Conservation (phyloP, 2,888 invertebrate genomes). For the Drosophila trichaetosa region DNA sequence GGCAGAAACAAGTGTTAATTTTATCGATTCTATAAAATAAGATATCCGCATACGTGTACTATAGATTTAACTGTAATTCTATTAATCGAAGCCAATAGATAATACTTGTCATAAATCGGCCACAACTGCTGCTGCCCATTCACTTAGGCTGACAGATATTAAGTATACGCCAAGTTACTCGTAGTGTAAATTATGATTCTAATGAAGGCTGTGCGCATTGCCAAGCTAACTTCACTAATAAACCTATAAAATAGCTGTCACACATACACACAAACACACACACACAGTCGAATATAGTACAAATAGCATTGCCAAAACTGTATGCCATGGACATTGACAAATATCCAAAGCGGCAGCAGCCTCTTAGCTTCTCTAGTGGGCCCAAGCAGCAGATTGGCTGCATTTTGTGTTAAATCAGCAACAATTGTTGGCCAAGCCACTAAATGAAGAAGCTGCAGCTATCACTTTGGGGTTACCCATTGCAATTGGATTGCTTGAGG, state of each 20-base stretch:
- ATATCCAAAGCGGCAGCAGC: slow-evolving; percentile 60
- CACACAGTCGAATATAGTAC: background rate
- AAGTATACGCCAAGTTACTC: slow-evolving; percentile 36
- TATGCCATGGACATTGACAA: slow-evolving; percentile 65
- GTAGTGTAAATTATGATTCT: slow-evolving; percentile 47
- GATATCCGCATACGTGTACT: background rate
- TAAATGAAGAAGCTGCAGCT: slow-evolving; percentile 49
- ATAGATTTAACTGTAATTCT: background rate
- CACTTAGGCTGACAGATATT: slow-evolving; percentile 36
- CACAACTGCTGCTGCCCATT: slow-evolving; percentile 11
- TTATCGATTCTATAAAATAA: too few species aligned
- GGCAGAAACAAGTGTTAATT: background rate
- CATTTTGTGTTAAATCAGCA: slow-evolving; percentile 75
- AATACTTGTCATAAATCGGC: background rate
- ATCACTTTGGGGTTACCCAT: slow-evolving; percentile 57
- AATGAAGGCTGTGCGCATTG: slow-evolving; percentile 46
- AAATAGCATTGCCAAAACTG: slow-evolving; percentile 48
- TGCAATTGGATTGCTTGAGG: slow-evolving; percentile 21
- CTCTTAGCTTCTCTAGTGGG: slow-evolving; percentile 5
- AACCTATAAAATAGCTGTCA: slow-evolving; percentile 44
- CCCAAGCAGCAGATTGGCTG: slow-evolving; percentile 64
- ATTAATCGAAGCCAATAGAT: background rate
- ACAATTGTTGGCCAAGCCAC: slow-evolving; percentile 69
- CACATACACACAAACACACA: slow-evolving; percentile 2
- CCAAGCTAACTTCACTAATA: slow-evolving; percentile 53